phyloP scores from a whole-genome alignment of 2,797 vertebrate genomes.

The Myripristis jacobus region DNA sequence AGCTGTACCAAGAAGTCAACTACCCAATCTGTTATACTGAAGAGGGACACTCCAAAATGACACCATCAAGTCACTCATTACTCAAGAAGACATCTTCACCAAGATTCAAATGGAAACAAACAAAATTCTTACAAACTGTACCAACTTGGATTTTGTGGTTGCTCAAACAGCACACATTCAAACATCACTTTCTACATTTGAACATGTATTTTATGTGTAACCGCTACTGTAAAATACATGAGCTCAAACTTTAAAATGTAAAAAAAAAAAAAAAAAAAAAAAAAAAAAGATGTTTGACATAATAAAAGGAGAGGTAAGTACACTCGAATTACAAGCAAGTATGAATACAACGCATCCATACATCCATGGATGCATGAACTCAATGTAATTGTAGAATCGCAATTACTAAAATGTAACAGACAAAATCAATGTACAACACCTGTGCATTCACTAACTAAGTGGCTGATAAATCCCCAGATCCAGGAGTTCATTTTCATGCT shows the following conservation, averaged over 20 bases:
- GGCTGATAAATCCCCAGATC: constrained; percentile 78
- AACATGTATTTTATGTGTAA: constrained; percentile 44
- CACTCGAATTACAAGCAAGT: constrained; percentile 15
- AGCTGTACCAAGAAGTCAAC: constrained; percentile 23
- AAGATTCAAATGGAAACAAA: constrained; percentile 16
- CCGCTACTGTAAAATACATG: constrained; percentile 52
- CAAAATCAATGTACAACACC: neutral
- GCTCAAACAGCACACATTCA: constrained; percentile 25
- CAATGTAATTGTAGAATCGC: constrained; percentile 20
- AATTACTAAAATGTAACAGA: constrained; percentile 28
- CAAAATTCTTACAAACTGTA: constrained; percentile 23
- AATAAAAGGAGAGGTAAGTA: constrained; percentile 57
- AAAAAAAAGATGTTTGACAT: constrained; percentile 19
- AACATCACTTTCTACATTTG: constrained; percentile 43
- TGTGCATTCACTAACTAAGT: constrained; percentile 47
- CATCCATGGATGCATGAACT: constrained; percentile 27
- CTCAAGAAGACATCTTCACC: constrained; percentile 36
- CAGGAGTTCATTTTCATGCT: constrained; percentile 83
- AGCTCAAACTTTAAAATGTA: no score
- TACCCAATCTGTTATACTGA: constrained; percentile 25
- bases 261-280: no score
- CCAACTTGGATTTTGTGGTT: neutral
- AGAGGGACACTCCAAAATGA: constrained; percentile 22
- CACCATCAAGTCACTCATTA: constrained; percentile 13
- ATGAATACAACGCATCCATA: constrained; percentile 14